Evolutionary conservation across 1,140 invertebrate species (phyloP).

Genomic region (Dinoponera quadriceps): DNA sequence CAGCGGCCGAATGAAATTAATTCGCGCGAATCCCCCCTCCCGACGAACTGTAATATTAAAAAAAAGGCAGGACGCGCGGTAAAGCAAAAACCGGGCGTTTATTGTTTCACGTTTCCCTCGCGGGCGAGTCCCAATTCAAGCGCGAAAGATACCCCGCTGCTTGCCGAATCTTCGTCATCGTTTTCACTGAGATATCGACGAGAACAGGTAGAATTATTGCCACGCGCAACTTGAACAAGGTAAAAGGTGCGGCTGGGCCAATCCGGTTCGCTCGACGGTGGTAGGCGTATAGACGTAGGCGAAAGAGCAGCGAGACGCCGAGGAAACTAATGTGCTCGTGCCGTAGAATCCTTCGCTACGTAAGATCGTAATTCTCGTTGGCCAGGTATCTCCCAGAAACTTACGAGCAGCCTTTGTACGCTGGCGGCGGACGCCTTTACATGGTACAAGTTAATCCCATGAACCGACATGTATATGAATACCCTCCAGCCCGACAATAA

Average conservation of each 20-base stretch:
- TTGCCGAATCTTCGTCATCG: constrained; percentile 58
- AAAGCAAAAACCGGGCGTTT: not conserved
- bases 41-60: not conserved
- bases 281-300: constrained; percentile 77
- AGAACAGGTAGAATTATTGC: constrained; percentile 73
- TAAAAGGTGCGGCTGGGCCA: constrained; percentile 58
- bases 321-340: constrained; percentile 77
- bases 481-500: constrained; percentile 66
- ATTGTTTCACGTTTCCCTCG: not conserved
- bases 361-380: constrained; percentile 82
- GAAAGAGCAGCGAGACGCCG: constrained; percentile 58
- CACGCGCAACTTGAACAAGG: constrained; percentile 45
- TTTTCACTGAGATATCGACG: constrained; percentile 71
- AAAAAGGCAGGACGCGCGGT: not conserved
- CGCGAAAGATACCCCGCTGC: constrained; percentile 21
- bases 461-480: constrained; percentile 69
- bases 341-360: constrained; percentile 75
- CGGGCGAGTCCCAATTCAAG: constrained; percentile 35
- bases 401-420: constrained; percentile 80
- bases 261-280: constrained; percentile 40
- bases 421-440: constrained; percentile 76
- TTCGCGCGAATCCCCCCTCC: not conserved
- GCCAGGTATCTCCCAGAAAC: constrained; percentile 80
- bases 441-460: constrained; percentile 83
- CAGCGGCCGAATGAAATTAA: not conserved